Base-by-base conservation (phyloP, 2,113 vertebrate species). In the Leptodactylus fuscus region DNA sequence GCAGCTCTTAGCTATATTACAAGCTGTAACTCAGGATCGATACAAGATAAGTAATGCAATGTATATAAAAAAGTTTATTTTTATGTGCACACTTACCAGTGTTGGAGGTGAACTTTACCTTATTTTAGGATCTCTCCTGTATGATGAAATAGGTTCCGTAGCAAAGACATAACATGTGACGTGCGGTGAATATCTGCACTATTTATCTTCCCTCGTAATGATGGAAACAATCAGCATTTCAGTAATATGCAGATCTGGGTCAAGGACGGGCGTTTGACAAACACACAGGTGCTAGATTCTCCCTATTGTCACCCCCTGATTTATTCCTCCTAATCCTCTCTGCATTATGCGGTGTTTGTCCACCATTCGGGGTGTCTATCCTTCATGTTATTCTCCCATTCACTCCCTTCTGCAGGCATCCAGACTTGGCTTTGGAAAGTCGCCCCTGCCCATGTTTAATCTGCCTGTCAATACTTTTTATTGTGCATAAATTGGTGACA, bases 401-500 rank as follows among this genome's bases (percentile, higher is more conserved):
- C 71, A 76, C 55, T 75, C 53, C 18, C 55, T 77, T 85, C 65
- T 55, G 22, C 75, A 70, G 83, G 83, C 83, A 85, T 85, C 75
- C 82, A 36, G n/a, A 27, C 46, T 71, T 38, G 60, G 60, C 75
- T 85, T 79, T 85, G 75, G 58, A 46, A 85, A 79, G n/a, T 34
- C 15, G 34, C 51, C 32, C 78, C 70, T 79, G 75, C 83, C 76
- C n/a, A 58, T 44, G 75, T 71, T 71, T 53, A 85, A 85, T 58
- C 58, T 65, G 62, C 83, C 70, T 67, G 75, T 77, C 82, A 77
- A 76, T 85, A 85, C 73, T 77, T 51, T 76, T 77, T 85, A 85
- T 83, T 74, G 70, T 65, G 44, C 38, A 15, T 75, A 84, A 84
- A 84, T 65, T 62, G 71, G 29, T 62, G 82, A 65, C 71, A 36